Percentiles rank a stretch among this genome's conserved stretches.
phyloP scores from a whole-genome alignment of 1,140 invertebrate genomes.

The Pseudomyrmex flavicornis region DNA sequence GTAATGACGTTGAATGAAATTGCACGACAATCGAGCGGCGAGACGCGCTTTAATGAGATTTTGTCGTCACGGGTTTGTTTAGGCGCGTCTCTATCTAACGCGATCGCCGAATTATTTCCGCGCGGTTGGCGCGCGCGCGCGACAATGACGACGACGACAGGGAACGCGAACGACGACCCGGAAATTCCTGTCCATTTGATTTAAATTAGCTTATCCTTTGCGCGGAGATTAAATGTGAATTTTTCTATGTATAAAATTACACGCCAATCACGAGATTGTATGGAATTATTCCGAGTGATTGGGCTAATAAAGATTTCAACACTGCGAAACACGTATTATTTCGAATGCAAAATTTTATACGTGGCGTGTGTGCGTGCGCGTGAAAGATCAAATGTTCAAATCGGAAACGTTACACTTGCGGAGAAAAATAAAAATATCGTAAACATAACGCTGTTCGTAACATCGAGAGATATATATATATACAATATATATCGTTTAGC shows the following conservation, averaged over 20 bases:
- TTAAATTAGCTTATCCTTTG: neutral
- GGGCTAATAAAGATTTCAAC: slow-evolving; percentile 11
- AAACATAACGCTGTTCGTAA: neutral
- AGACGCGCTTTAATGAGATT: slow-evolving; percentile 15
- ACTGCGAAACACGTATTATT: neutral
- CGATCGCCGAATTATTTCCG: slow-evolving; percentile 27
- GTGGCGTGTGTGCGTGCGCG: too few species aligned
- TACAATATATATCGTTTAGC: neutral
- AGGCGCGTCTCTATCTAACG: neutral
- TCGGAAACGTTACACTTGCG: too few species aligned
- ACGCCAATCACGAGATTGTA: neutral
- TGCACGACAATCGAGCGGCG: slow-evolving; percentile 1
- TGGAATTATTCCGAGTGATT: neutral
- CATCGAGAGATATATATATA: neutral
- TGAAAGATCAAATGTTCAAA: too few species aligned
- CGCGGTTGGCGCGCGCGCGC: neutral
- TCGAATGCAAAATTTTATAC: neutral
- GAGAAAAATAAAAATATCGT: neutral
- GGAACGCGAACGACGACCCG: neutral
- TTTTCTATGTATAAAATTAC: slow-evolving; percentile 14
- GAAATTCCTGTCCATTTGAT: slow-evolving; percentile 21
- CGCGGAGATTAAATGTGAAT: slow-evolving; percentile 18
- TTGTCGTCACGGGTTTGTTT: slow-evolving; percentile 10
- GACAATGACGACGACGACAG: neutral
- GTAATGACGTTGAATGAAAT: slow-evolving; percentile 15